phyloP scores from a whole-genome alignment of 2,797 vertebrate genomes.

The Microtus californicus region DNA sequence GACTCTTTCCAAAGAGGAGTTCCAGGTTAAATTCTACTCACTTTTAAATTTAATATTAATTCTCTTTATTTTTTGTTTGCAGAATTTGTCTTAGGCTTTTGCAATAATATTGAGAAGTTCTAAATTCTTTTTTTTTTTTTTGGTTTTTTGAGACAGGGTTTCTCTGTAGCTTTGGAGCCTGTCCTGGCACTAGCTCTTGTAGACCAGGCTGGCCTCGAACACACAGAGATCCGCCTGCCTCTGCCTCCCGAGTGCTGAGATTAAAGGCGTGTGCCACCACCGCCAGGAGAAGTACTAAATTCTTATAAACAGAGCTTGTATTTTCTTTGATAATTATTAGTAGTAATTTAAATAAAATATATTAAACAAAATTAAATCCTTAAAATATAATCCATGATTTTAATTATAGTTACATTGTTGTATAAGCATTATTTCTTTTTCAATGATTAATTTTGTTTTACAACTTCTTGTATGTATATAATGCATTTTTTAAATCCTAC shows the following conservation, averaged over 20 bases:
- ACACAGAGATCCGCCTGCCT: too few relatives aligned
- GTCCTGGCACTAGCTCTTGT: too few relatives aligned
- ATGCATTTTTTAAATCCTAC: neutral
- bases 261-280: too few relatives aligned
- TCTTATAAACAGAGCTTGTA: neutral
- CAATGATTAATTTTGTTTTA: neutral
- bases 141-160: too few relatives aligned
- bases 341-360: neutral
- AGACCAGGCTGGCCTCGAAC: too few relatives aligned
- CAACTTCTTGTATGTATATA: neutral
- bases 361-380: neutral
- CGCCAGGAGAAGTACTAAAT: neutral
- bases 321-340: neutral
- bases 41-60: neutral
- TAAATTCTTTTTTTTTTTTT: too few relatives aligned
- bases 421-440: neutral
- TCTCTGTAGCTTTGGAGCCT: too few relatives aligned
- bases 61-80: neutral
- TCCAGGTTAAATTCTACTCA: neutral
- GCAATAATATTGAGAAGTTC: neutral
- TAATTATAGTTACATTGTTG: neutral
- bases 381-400: neutral
- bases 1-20: neutral
- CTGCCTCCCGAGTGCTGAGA: too few relatives aligned
- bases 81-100: neutral